phyloP scores from a whole-genome alignment of 2,797 vertebrate species.

The Acanthurus lineatus region DNA sequence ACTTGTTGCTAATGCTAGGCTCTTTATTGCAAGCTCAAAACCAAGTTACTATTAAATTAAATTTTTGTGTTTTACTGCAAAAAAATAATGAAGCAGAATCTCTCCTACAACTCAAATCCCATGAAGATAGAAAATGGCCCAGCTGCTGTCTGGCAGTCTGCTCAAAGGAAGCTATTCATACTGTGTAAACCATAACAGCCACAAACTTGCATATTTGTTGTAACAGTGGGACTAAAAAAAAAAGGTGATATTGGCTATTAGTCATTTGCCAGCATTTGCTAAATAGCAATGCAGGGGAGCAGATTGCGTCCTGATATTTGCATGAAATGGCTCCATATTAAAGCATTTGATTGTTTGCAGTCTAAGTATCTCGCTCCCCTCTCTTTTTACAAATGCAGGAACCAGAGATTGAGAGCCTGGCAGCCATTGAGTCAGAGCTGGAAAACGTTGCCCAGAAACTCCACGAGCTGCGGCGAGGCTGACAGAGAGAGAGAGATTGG shows the following conservation, averaged over 20 bases:
- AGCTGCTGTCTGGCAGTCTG: constrained; percentile 10
- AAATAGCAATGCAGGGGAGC: neutral
- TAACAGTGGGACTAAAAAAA: too few species aligned
- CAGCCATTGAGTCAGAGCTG: constrained; percentile 94
- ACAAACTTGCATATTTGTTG: too few species aligned
- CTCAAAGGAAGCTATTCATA: constrained; percentile 10
- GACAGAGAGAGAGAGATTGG: constrained; percentile 51
- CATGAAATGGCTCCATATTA: neutral
- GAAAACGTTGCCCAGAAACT: constrained; percentile 94
- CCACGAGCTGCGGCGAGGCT: constrained; percentile 88
- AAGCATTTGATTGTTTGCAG: constrained; percentile 20
- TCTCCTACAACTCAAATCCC: neutral
- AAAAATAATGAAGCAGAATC: neutral
- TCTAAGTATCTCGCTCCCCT: neutral
- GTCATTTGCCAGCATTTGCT: too few species aligned
- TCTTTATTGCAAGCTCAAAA: neutral
- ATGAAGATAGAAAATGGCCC: neutral
- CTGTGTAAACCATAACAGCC: neutral
- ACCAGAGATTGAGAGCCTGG: constrained; percentile 93
- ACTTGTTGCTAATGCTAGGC: neutral
- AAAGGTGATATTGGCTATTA: too few species aligned
- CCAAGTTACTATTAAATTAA: neutral
- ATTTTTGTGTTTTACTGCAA: neutral
- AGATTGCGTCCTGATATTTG: neutral
- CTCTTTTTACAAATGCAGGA: constrained; percentile 77